Base-by-base conservation (phyloP, 1,140 invertebrate genomes). In the Sinonovacula constricta region DNA sequence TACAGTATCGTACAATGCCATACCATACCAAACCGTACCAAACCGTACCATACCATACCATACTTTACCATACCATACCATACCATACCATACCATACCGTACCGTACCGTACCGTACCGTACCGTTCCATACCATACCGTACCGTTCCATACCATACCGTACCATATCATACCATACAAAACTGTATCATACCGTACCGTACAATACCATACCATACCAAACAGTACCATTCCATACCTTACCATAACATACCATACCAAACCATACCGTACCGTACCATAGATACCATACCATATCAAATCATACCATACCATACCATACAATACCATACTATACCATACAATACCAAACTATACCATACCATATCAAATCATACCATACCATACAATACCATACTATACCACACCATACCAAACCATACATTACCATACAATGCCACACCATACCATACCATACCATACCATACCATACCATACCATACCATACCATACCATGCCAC, bases 101-200 rank as follows among this genome's bases (percentile, higher is more conserved):
- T 69, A 63, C 60, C 39, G 74, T 63, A 69, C 65, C 51, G 75
- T 69, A 82, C 66, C 67, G 75, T 78, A 81, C 78, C 70, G 80
- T 71, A 80, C 78, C 79, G 76, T 76, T 75, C 80, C 80, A 82
- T 82, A 80, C 80, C 77, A 83, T 82, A 80, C 79, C 77, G 82
- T 80, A 82, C 79, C 71, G 76, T 76, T 69, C 63, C 71, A 80
- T 76, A 76, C 70, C 66, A 80, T 69, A 80, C 80, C 80, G 82
- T 82, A 83, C 75, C 77, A 80, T 79, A 82, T 70, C 77, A 83
- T 82, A n/a, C n/a, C n/a, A n/a, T n/a, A n/a, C n/a, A n/a, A n/a
- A n/a, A n/a, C n/a, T n/a, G n/a, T n/a, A n/a, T n/a, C n/a, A n/a
- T n/a, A n/a, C n/a, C n/a, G n/a, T n/a, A n/a, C n/a, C n/a, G n/a